These are phyloP conservation scores for Vulpes vulpes DNA, from an alignment of 2,113 vertebrate genomes.

Conservation along the genomic window DNA sequence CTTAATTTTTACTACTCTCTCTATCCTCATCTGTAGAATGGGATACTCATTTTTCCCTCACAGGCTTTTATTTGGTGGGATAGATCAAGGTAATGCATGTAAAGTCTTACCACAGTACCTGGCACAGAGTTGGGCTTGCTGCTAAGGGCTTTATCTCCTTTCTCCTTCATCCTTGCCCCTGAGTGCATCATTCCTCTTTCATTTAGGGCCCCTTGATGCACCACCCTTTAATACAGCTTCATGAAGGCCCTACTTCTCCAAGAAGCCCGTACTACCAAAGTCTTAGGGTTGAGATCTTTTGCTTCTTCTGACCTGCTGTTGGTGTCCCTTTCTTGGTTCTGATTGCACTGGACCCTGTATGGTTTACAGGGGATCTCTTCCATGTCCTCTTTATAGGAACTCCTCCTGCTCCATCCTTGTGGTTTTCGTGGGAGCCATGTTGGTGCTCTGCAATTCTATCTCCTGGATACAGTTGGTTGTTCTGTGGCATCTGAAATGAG, in stretches of 20 bases:
- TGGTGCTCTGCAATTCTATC: not conserved
- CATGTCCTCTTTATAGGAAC: not conserved
- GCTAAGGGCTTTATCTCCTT: not conserved
- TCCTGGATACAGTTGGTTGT: not conserved
- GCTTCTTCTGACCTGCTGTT: not conserved
- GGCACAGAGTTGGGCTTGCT: not conserved
- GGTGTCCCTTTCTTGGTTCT: not conserved
- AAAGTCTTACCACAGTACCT: not conserved
- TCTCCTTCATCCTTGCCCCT: not conserved
- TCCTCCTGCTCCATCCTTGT: accelerated
- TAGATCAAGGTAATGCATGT: not conserved
- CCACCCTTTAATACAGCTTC: not conserved
- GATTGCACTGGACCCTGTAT: not conserved
- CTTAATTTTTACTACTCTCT: not conserved
- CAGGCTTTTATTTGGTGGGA: not conserved
- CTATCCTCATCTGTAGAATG: not conserved
- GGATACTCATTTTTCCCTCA: not conserved
- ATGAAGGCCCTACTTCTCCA: not conserved
- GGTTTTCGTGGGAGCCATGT: not conserved
- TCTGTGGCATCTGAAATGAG: not conserved
- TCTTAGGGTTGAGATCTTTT: not conserved
- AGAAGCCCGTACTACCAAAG: not conserved
- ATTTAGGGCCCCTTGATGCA: not conserved
- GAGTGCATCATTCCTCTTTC: not conserved
- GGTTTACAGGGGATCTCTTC: not conserved